Base-by-base conservation (phyloP, 2,888 invertebrate genomes). In the Amblyteles armatorius region DNA sequence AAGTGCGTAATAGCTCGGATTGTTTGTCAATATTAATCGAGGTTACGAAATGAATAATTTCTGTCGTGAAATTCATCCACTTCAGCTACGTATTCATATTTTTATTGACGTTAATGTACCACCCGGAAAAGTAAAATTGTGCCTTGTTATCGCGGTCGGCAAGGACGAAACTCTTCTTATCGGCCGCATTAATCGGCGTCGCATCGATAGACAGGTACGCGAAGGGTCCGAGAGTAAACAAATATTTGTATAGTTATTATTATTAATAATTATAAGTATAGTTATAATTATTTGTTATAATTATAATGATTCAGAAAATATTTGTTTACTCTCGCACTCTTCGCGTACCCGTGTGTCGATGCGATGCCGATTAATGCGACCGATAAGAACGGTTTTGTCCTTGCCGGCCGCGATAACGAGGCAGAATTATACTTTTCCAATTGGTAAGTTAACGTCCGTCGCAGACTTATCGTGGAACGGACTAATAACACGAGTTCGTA, bases 11-110 rank as follows among this genome's bases (percentile, higher is more conserved):
- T 68, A 57, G 76, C 63, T 83, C 44, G 68, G 69, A 73, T 83
- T 77, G 83, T 83, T 83, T 73, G 65, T 57, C 78, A 77, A 33
- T 79, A 83, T 83, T 86, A 83, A 87, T 83, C 65, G 69, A 79
- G 65, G 79, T 40, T 72, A 40, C 36, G 55, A 82, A 63, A 85
- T 83, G 79, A 87, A 83, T 52, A 6, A 73, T 76, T 26, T 16
- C 68, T 57, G 52, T 19, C 13, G 40, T 67, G 22, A 13, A 79
- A 26, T 60, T 60, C 13, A 26, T 1, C 40, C 13, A n/a, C 71
- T 19, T 40, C 5, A 40, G 16, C 40, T 16, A 6, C 22, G 55
- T 5, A 40, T 65, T 65, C 29, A 40, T 16, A 26, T 40, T 48
- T 1, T 57, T 11, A 26, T 26, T 22, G 4, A 29, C 33, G n/a